Base-by-base conservation (phyloP, 2,888 invertebrate species). In the Dolichomitus sp. region DNA sequence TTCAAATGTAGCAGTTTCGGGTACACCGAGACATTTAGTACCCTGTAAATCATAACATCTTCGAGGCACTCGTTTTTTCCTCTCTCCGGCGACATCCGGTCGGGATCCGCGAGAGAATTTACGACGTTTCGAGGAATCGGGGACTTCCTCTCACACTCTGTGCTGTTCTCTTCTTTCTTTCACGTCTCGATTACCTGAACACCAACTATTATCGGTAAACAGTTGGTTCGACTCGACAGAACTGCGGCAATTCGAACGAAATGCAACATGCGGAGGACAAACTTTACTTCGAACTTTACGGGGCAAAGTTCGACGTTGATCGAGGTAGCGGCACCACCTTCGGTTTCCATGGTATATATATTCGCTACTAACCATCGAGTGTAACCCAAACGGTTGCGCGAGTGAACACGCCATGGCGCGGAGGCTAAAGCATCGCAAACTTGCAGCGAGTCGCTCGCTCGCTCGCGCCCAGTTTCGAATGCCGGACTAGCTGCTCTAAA, bases 401-500 rank as follows among this genome's bases (percentile, higher is more conserved):
- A 66, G 19, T 4, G 48, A 59, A 59, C 9, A 50, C 30, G 50
- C 33, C 12, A 40, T 33, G 52, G 27, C 63, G 23, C 33, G 66
- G 50, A 23, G 14, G 7, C 33, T 42, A 30, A 30, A 70, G 45
- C 70, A 50, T 3, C 42, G 54, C 5, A 33, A 40, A 59, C 66
- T 68, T 27, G 4, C 45, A 48, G 80, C 54, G 48, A 70, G 66
- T 79, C 61, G 79, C 77, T 59, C 45, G 79, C 77, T 59, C 45
- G 54, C 52, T 59, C 42, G 68, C 73, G 17, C 78, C 63, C 65
- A 88, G 87, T 90, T 90, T 90, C 89, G 89, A 91, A 90, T 91
- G 91, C 89, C 90, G 89, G 90, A 90, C 91, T 91, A 89, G 89
- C 88, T 89, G 89, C 89, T 91, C 90, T 91, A 91, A 92, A 91